Base-by-base conservation (phyloP, 2,113 vertebrate species). In the Raja brachyura region DNA sequence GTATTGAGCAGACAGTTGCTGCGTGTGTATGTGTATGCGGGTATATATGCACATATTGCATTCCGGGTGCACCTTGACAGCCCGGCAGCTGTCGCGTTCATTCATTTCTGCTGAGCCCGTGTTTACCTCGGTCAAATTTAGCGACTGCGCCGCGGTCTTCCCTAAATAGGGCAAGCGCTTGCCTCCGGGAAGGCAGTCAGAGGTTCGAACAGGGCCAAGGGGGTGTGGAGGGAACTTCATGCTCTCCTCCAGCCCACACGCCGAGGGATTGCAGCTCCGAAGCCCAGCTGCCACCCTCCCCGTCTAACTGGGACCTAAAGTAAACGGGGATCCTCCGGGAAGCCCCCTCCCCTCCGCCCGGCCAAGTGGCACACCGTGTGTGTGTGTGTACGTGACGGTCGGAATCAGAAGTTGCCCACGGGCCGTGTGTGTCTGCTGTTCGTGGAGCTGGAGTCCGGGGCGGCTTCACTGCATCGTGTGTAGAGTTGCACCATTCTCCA, bases 81-180 rank as follows among this genome's bases (percentile, higher is more conserved):
- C 16, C 70, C 94, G 95, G 96, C 98, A 98, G 98, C 98, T 99
- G 98, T 97, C 95, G 96, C 95, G 94, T 95, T 96, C 93, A 94
- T 96, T 96, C 94, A 93, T 94, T 95, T 93, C 95, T 96, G 94
- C 96, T 95, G 95, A 97, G 96, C 94, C 94, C 96, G 96, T 98
- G 97, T 98, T 98, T 98, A 98, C 95, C 95, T 95, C 94, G 93
- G 94, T 98, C 97, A 97, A 96, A 97, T 98, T 96, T 96, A 96
- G 96, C 97, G 94, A 95, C 96, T 96, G 96, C 95, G 95, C 97
- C 95, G 96, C 95, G 94, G 95, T 94, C 95, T 95, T 96, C 95
- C 96, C 96, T 96, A 98, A 98, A 97, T 97, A 98, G 96, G 95
- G 95, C 95, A 94, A 93, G 94, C 88, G 13, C 66, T 73, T 11